These are phyloP conservation scores for Hyperoplus immaculatus DNA, from an alignment of 2,797 vertebrate genomes.

Conservation along the genomic window DNA sequence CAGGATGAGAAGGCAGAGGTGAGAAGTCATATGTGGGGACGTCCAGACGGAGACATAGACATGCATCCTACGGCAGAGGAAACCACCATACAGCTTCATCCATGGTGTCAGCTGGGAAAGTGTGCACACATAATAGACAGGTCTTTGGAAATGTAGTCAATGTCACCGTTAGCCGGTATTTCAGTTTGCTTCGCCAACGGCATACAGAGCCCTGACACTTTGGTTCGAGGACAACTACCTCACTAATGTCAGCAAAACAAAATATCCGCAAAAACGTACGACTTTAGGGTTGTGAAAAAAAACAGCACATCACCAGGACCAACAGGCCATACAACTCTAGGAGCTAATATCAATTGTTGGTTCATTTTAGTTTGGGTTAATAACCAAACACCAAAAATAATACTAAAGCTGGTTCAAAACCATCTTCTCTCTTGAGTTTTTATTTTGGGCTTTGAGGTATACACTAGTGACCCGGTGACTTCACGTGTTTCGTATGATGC, in stretches of 20 bases:
- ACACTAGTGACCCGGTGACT: neutral
- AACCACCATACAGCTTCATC: slow-evolving; percentile 60
- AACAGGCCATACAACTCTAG: too few relatives aligned
- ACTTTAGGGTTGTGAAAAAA: too few relatives aligned
- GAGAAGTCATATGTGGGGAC: slow-evolving; percentile 72
- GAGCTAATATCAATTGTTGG: too few relatives aligned
- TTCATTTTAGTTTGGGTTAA: too few relatives aligned
- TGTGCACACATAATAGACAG: slow-evolving; percentile 6
- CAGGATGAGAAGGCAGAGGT: slow-evolving; percentile 74
- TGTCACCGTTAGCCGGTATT: neutral
- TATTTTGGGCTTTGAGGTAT: neutral
- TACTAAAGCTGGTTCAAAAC: neutral
- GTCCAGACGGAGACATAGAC: slow-evolving; percentile 52
- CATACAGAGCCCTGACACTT: too few relatives aligned
- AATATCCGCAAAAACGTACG: too few relatives aligned
- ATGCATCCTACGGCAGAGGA: slow-evolving; percentile 72
- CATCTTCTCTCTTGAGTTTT: neutral
- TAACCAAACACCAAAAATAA: neutral
- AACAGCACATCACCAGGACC: too few relatives aligned
- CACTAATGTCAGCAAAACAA: too few relatives aligned
- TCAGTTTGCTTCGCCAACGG: neutral
- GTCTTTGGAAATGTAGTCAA: neutral
- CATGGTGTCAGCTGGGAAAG: slow-evolving; percentile 69
- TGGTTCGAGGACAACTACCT: too few relatives aligned
- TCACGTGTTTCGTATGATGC: neutral